Base-by-base conservation (phyloP, 2,113 vertebrate species). In the Parotia lawesii region DNA sequence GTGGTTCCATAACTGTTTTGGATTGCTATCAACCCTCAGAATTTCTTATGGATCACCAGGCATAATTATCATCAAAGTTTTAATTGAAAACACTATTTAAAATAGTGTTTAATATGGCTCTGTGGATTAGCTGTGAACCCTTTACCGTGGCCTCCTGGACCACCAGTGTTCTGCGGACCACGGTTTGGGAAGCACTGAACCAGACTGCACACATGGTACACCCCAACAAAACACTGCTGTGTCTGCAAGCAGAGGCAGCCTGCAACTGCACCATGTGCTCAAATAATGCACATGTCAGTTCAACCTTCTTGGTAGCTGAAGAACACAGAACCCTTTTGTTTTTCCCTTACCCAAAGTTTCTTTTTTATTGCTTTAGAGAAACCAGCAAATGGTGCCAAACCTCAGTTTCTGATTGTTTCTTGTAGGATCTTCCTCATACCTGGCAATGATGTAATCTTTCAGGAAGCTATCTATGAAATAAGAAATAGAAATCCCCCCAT, bases 41-140 rank as follows among this genome's bases (percentile, higher is more conserved):
- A 91, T 95, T 87, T 95, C 85, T 91, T 85, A 91, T 0, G 2
- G 94, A 87, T 92, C 87, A 95, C 92, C 95, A 94, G 82, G 71
- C 92, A 91, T 94, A 67, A 0, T 96, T 90, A 93, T 93, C 74
- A 95, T 82, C 92, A 93, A 79, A 24, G 37, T 93, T 96, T 85
- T 96, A 96, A 95, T 95, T 95, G 95, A 76, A 96, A 96, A 85
- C 95, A 96, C 87, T 37, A 88, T 96, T 85, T 90, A 87, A 96
- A 94, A 87, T 77, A 95, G 71, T 54, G 29, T 90, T 96, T 93
- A 90, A 87, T 85, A 72, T 4, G 40, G 74, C 92, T 93, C 92
- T 94, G 92, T 0, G 58, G 90, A 70, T 93, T 88, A 96, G 85
- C 75, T 85, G 78, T 7, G 56, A 90, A 73, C 78, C 82, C 88